Conservation (phyloP, 1,140 invertebrate genomes). For the Sycophila sp. region DNA sequence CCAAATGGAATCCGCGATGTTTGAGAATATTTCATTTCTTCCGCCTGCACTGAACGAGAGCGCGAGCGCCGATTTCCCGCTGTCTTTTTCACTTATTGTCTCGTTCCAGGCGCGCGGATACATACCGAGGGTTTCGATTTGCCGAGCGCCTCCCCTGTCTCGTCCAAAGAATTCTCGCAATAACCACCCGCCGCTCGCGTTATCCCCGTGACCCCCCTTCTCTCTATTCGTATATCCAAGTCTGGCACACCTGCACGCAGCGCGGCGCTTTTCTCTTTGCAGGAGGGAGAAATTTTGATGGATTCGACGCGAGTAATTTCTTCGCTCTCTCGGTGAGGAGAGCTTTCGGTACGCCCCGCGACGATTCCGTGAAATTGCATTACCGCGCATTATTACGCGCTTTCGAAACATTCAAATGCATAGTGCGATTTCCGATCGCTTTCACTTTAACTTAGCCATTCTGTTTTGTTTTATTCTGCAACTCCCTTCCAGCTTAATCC, state of each 20-base stretch:
- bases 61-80: not conserved
- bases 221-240: not conserved
- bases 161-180: not conserved
- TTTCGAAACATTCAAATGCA: no score
- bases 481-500: no score
- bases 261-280: not conserved
- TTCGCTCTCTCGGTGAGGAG: constrained; percentile 8
- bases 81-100: constrained; percentile 34
- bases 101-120: constrained; percentile 12
- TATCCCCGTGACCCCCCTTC: not conserved
- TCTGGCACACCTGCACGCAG: not conserved
- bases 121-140: constrained; percentile 41
- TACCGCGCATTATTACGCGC: no score
- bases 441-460: no score
- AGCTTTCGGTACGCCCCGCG: not conserved
- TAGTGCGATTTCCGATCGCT: no score
- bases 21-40: constrained; percentile 47
- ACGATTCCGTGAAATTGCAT: not conserved
- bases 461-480: no score
- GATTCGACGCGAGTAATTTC: constrained; percentile 14
- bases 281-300: not conserved
- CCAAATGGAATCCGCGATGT: constrained; percentile 47
- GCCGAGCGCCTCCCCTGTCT: constrained; percentile 1
- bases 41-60: not conserved
- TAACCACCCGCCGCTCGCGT: not conserved